These are phyloP conservation scores for Centropyge bicolor DNA, from an alignment of 2,797 vertebrate genomes.

Conservation along the genomic window DNA sequence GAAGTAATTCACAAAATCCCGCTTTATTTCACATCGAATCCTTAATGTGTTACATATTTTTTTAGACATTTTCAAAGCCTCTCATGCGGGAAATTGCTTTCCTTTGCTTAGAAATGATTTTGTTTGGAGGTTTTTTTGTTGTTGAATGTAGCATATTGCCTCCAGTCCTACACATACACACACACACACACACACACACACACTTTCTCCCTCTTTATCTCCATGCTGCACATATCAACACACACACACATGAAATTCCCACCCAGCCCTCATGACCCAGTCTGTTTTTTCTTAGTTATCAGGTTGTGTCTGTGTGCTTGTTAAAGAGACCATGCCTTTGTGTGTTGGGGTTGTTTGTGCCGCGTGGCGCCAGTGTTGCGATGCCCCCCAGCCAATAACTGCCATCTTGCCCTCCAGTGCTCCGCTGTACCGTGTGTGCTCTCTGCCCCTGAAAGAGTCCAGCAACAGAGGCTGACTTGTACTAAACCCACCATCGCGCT, in stretches of 20 bases:
- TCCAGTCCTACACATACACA: constrained; percentile 31
- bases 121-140: constrained; percentile 42
- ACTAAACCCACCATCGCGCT: constrained; percentile 40
- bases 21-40: constrained; percentile 59
- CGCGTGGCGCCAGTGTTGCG: constrained; percentile 53
- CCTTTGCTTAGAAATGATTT: constrained; percentile 54
- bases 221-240: constrained; percentile 33
- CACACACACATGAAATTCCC: constrained; percentile 35
- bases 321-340: constrained; percentile 55
- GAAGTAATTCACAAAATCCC: constrained; percentile 47
- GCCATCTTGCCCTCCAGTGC: constrained; percentile 68
- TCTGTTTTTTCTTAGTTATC: constrained; percentile 49
- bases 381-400: constrained; percentile 70
- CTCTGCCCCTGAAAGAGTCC: constrained; percentile 39
- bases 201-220: constrained; percentile 40
- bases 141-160: constrained; percentile 45
- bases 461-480: constrained; percentile 43
- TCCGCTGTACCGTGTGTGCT: constrained; percentile 38
- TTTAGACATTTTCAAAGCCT: constrained; percentile 47
- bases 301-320: constrained; percentile 53
- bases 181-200: constrained; percentile 20
- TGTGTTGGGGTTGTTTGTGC: constrained; percentile 71
- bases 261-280: constrained; percentile 53
- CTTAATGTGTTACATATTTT: constrained; percentile 49
- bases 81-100: constrained; percentile 72